Conservation (phyloP, 2,888 invertebrate genomes). For the Lamellibrachia satsuma region DNA sequence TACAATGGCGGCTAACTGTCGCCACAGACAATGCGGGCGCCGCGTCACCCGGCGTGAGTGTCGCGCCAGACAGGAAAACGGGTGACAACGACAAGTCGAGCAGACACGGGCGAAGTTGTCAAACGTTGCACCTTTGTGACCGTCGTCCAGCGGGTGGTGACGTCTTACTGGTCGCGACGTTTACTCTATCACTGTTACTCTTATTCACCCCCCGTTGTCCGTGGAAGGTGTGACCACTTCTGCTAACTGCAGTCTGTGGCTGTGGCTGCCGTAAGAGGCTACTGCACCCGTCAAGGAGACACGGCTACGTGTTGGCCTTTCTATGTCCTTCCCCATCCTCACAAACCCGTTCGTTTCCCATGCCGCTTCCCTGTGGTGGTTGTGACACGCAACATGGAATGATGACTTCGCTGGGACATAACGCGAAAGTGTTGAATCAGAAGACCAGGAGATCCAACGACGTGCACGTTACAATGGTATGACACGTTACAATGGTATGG, state of each 20-base stretch:
- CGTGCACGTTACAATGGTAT: too few species aligned
- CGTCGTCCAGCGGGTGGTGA: background rate
- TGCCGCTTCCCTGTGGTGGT: too few species aligned
- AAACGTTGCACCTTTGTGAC: background rate
- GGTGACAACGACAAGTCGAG: background rate
- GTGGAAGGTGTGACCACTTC: background rate
- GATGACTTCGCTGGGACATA: too few species aligned
- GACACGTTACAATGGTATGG: too few species aligned
- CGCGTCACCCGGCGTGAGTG: background rate
- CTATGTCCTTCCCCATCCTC: background rate
- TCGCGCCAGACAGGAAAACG: background rate
- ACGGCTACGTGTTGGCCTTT: background rate
- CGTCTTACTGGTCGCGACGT: background rate
- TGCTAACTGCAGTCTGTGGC: background rate
- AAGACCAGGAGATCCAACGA: too few species aligned
- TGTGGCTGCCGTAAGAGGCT: background rate
- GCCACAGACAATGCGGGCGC: background rate
- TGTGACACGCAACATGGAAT: too few species aligned
- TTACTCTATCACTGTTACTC: background rate
- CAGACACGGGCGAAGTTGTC: background rate
- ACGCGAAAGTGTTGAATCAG: too few species aligned
- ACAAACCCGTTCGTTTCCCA: too few species aligned
- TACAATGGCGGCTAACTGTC: background rate
- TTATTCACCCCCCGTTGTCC: background rate
- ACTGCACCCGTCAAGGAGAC: background rate